These are phyloP conservation scores for Alentia gelatinosa DNA, from an alignment of 2,888 invertebrate genomes.

Conservation along the genomic window DNA sequence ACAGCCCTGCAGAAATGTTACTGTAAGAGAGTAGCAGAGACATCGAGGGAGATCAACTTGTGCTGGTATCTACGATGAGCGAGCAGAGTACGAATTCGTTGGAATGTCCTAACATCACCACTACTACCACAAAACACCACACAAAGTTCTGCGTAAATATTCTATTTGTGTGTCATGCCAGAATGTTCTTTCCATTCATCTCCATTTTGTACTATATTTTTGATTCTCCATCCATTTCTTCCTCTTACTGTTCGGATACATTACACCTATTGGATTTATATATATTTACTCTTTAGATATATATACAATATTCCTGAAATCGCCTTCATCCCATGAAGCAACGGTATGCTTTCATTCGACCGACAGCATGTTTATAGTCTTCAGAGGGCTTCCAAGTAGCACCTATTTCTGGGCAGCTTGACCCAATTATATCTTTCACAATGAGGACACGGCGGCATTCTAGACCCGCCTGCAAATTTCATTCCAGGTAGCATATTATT, in stretches of 20 bases:
- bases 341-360: not conserved
- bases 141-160: not conserved
- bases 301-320: not conserved
- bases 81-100: not conserved
- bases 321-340: not conserved
- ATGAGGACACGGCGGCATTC: slow-evolving; percentile 1
- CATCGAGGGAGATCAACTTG: not conserved
- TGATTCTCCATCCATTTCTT: not conserved
- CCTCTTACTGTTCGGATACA: not conserved
- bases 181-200: slow-evolving; percentile 6
- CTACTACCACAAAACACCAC: not conserved
- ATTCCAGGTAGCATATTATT: no score
- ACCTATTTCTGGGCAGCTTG: not conserved
- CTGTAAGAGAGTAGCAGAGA: not conserved
- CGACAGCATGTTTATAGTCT: not conserved
- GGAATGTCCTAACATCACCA: not conserved
- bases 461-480: no score
- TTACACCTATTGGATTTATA: not conserved
- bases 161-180: not conserved
- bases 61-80: not conserved
- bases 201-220: not conserved
- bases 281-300: not conserved
- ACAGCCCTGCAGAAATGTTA: not conserved
- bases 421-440: not conserved
- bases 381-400: not conserved